Percentiles rank a stretch among this genome's conserved stretches.
Evolutionary conservation across 1,140 invertebrate species (phyloP).

Genomic region (Teleopsis dalmanni): DNA sequence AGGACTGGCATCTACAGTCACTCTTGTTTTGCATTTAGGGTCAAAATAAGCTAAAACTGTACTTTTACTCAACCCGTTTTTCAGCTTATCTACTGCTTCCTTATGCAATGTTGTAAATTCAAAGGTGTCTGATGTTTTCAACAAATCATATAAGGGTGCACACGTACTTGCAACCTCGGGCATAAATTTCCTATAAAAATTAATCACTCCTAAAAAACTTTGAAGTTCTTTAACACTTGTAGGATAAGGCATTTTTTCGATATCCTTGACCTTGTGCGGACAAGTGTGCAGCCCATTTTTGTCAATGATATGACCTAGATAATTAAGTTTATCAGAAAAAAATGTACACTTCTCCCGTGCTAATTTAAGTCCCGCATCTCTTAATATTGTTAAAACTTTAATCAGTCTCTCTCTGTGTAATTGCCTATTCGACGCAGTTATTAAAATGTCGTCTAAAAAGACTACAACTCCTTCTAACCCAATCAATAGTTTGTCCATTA

Average conservation of each 20-base stretch:
- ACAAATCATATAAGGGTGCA: constrained; percentile 30
- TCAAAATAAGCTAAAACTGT: constrained; percentile 10
- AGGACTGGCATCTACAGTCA: constrained; percentile 1
- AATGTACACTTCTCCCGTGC: constrained; percentile 17
- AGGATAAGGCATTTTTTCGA: constrained; percentile 17
- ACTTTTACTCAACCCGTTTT: neutral
- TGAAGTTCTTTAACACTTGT: constrained; percentile 21
- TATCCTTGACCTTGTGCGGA: constrained; percentile 19
- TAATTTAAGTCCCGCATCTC: constrained; percentile 19
- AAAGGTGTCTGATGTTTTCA: constrained; percentile 1
- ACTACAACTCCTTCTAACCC: constrained; percentile 17
- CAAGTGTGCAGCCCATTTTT: constrained; percentile 18
- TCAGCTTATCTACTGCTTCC: neutral
- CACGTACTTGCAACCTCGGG: constrained; percentile 27
- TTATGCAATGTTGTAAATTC: neutral
- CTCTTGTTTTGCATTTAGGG: neutral
- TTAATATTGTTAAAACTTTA: constrained; percentile 16
- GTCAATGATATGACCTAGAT: constrained; percentile 29
- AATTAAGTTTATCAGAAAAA: constrained; percentile 21
- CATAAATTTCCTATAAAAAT: constrained; percentile 37
- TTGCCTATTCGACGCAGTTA: constrained; percentile 12
- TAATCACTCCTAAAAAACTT: constrained; percentile 27
- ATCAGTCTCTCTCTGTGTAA: constrained; percentile 13
- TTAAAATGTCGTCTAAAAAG: constrained; percentile 26
- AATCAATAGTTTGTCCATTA: constrained; percentile 12